phyloP scores from a whole-genome alignment of 2,888 invertebrate genomes.

The Gryllus longicercus region DNA sequence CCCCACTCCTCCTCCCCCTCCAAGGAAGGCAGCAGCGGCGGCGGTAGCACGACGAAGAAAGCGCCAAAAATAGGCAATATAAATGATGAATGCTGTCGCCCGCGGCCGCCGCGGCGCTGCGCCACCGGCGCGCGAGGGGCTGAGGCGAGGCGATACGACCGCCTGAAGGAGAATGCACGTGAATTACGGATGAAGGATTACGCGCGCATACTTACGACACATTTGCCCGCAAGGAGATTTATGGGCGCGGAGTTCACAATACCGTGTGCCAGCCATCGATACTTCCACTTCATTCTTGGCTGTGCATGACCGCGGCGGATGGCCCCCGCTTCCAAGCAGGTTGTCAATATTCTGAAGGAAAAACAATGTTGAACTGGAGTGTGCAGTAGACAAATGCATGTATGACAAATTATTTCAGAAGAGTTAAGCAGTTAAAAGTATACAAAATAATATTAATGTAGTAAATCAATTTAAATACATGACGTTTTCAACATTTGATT shows the following conservation, averaged over 20 bases:
- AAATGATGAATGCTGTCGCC: conserved; percentile 1
- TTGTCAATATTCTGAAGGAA: too few species aligned
- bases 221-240: background rate
- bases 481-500: too few species aligned
- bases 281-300: too few species aligned
- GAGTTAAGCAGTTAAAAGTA: too few species aligned
- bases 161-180: background rate
- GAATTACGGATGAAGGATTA: conserved; percentile 1
- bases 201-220: background rate
- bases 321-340: too few species aligned
- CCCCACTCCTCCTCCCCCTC: background rate
- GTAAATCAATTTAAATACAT: too few species aligned
- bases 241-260: background rate
- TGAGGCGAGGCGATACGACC: background rate
- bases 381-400: too few species aligned
- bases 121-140: background rate
- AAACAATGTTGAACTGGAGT: too few species aligned
- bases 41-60: background rate
- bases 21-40: too few species aligned
- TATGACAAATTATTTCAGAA: too few species aligned
- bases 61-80: conserved; percentile 3
- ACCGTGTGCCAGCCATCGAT: background rate
- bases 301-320: too few species aligned
- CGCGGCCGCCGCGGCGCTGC: background rate
- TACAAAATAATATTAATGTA: too few species aligned